Conservation (phyloP, 2,888 invertebrate genomes). For the Kryphioiulus occultus region DNA sequence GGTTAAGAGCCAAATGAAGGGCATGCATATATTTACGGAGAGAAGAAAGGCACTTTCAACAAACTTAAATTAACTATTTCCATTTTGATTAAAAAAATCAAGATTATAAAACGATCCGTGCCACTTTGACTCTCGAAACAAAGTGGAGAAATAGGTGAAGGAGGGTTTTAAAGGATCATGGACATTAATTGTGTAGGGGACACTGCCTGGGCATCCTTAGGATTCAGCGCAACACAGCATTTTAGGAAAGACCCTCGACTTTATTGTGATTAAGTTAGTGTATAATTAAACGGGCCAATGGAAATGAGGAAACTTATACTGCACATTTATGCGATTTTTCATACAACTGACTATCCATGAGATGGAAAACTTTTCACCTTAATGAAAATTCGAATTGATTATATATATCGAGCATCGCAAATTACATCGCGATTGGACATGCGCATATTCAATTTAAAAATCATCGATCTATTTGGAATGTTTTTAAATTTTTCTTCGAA, state of each 20-base stretch:
- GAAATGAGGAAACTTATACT: background rate
- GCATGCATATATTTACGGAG: background rate
- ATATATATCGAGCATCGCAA: no score
- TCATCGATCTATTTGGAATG: no score
- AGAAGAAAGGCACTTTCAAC: background rate
- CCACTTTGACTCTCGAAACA: background rate
- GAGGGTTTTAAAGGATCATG: conserved; percentile 10
- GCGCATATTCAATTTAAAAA: no score
- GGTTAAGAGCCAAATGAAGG: background rate
- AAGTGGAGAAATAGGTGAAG: conserved; percentile 13
- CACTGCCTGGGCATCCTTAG: background rate
- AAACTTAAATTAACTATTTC: conserved; percentile 25
- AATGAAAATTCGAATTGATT: no score
- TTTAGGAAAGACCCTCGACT: background rate
- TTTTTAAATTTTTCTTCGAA: no score
- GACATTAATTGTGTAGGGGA: background rate
- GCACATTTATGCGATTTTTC: no score
- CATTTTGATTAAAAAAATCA: conserved; percentile 35
- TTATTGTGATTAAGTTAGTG: background rate
- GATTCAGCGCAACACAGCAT: background rate
- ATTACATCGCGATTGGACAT: no score
- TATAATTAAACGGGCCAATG: background rate
- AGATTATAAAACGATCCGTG: background rate
- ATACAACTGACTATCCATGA: no score
- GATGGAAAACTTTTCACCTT: no score